phyloP scores from a whole-genome alignment of 2,888 invertebrate genomes.

The Drosophila borborema region DNA sequence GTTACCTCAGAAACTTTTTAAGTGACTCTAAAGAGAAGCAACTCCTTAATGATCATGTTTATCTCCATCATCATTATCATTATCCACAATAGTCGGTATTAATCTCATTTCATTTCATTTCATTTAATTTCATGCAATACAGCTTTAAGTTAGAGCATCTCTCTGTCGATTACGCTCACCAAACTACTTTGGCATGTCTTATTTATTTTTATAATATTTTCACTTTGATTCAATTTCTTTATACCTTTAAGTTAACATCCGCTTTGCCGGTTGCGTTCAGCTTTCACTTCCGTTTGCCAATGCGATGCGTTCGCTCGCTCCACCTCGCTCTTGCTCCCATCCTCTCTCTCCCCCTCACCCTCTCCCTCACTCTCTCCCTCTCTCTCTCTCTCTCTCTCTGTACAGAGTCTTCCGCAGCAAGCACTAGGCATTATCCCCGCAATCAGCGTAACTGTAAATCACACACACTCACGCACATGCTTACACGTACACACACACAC shows the following conservation, averaged over 20 bases:
- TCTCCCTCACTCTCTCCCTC: neutral
- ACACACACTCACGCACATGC: conserved; percentile 49
- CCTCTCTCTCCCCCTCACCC: neutral
- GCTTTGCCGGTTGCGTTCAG: conserved; percentile 57
- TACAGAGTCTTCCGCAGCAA: conserved; percentile 47
- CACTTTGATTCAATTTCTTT: conserved; percentile 80
- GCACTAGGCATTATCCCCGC: conserved; percentile 72
- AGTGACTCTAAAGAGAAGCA: neutral
- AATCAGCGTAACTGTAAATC: conserved; percentile 78
- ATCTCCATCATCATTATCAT: too few relatives aligned
- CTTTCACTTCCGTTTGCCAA: conserved; percentile 40
- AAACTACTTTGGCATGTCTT: neutral
- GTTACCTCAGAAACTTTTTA: neutral
- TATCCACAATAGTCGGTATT: too few relatives aligned
- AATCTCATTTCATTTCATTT: neutral
- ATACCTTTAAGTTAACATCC: conserved; percentile 79
- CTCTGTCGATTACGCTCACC: neutral
- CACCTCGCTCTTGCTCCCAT: neutral
- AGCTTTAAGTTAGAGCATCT: neutral
- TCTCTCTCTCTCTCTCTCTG: neutral
- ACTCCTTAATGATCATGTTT: too few relatives aligned
- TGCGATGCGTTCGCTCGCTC: neutral
- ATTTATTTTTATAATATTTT: conserved; percentile 57
- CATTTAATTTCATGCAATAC: neutral
- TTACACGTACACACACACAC: conserved; percentile 53